Conservation (phyloP, 1,140 invertebrate species). For the Phthorimaea operculella region DNA sequence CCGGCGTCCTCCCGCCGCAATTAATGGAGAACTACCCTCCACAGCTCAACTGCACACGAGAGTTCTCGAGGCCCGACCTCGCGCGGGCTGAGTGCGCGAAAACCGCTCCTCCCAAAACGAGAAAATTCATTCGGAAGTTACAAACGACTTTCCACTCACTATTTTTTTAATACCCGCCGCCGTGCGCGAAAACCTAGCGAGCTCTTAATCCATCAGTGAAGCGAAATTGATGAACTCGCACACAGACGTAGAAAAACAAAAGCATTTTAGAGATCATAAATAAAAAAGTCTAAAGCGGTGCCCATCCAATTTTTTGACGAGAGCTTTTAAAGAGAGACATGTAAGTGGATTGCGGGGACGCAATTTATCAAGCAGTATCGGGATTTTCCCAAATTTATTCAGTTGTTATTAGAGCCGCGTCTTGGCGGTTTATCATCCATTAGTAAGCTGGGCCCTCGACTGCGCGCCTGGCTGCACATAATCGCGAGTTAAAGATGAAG, state of each 20-base stretch:
- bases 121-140: background rate
- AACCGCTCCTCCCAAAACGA: background rate
- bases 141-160: background rate
- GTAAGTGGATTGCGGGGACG: constrained; percentile 19
- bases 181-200: too few species aligned
- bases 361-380: constrained; percentile 33
- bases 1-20: constrained; percentile 27
- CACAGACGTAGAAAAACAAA: too few species aligned
- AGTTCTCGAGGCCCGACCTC: background rate
- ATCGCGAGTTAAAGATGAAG: constrained; percentile 26
- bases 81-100: background rate
- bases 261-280: background rate
- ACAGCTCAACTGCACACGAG: constrained; percentile 6
- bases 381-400: constrained; percentile 34
- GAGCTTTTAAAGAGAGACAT: constrained; percentile 15
- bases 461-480: constrained; percentile 15
- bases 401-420: constrained; percentile 25
- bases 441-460: constrained; percentile 18
- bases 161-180: too few species aligned
- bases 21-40: constrained; percentile 36
- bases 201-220: too few species aligned
- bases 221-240: too few species aligned
- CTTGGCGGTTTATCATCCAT: constrained; percentile 34
- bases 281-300: background rate
- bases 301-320: background rate